Evolutionary conservation across 2,888 invertebrate genomes (phyloP).

Genomic region (Leuctra nigra): DNA sequence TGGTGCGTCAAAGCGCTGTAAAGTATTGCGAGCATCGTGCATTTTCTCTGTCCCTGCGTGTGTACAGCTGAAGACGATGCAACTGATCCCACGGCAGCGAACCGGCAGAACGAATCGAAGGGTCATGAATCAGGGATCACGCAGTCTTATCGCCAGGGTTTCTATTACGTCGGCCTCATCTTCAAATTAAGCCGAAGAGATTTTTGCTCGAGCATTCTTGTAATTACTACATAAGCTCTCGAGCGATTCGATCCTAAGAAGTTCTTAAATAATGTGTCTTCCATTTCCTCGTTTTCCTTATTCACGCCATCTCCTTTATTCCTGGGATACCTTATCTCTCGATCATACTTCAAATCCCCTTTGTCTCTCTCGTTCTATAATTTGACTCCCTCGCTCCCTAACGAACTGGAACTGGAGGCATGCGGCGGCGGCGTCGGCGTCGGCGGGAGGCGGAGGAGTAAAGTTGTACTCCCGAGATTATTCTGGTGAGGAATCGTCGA

Average conservation of each 20-base stretch:
- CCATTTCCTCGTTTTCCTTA: constrained; percentile 7
- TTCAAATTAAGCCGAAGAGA: constrained; percentile 6
- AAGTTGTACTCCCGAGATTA: constrained; percentile 14
- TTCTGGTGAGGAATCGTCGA: constrained; percentile 10
- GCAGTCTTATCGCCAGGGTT: too few relatives aligned
- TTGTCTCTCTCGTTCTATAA: not conserved
- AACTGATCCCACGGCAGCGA: too few relatives aligned
- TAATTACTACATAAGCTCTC: constrained; percentile 19
- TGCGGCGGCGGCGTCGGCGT: too few relatives aligned
- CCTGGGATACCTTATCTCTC: constrained; percentile 7
- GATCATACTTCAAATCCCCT: constrained; percentile 4
- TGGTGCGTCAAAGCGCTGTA: too few relatives aligned
- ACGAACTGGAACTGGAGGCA: constrained; percentile 10
- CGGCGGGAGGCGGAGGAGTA: too few relatives aligned
- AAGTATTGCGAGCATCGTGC: too few relatives aligned
- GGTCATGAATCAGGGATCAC: too few relatives aligned
- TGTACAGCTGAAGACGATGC: too few relatives aligned
- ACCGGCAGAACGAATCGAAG: too few relatives aligned
- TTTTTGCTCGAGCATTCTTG: constrained; percentile 12
- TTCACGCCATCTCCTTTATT: not conserved
- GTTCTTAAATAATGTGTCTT: constrained; percentile 18
- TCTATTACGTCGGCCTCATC: too few relatives aligned
- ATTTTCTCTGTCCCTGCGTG: too few relatives aligned
- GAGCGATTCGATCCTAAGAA: not conserved
- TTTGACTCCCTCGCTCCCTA: not conserved